Conservation (phyloP, 2,113 vertebrate species). For the Vulpes lagopus region DNA sequence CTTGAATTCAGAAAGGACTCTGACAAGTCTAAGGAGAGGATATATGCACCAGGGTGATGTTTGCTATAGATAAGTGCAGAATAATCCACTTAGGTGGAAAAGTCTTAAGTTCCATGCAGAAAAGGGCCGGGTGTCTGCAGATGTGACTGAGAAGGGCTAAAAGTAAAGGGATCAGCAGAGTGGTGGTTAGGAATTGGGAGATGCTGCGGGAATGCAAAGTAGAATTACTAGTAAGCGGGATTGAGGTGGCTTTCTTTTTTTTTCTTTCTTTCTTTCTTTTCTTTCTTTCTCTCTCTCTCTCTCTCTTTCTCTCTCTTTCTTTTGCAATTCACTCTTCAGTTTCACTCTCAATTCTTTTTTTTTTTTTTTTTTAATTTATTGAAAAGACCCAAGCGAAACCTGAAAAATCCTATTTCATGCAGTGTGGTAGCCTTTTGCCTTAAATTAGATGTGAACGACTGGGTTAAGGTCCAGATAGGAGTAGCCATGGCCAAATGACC, state of each 20-base stretch:
- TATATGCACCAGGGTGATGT: not conserved
- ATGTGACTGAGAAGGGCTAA: not conserved
- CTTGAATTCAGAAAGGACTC: conserved; percentile 24
- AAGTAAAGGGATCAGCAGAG: rapidly evolving
- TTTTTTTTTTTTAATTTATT: no score
- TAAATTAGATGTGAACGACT: not conserved
- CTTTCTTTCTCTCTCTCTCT: no score
- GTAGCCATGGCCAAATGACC: not conserved
- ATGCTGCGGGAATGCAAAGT: not conserved
- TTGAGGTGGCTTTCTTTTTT: not conserved
- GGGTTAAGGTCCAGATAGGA: not conserved
- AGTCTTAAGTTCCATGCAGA: conserved; percentile 16
- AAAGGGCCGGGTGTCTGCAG: not conserved
- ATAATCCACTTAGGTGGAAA: conserved; percentile 7
- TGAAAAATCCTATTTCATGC: not conserved
- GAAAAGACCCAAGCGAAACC: no score
- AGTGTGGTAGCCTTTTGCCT: not conserved
- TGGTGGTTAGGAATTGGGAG: not conserved
- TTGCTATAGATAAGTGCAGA: not conserved
- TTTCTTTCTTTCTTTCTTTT: no score
- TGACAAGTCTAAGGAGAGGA: not conserved
- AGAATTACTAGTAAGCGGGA: not conserved
- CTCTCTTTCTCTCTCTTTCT: no score
- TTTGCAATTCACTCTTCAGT: no score
- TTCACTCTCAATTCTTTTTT: no score